Percentiles rank a stretch among this genome's conserved stretches.
Conservation (phyloP, 1,140 invertebrate genomes). For the Lethrus apterus region DNA sequence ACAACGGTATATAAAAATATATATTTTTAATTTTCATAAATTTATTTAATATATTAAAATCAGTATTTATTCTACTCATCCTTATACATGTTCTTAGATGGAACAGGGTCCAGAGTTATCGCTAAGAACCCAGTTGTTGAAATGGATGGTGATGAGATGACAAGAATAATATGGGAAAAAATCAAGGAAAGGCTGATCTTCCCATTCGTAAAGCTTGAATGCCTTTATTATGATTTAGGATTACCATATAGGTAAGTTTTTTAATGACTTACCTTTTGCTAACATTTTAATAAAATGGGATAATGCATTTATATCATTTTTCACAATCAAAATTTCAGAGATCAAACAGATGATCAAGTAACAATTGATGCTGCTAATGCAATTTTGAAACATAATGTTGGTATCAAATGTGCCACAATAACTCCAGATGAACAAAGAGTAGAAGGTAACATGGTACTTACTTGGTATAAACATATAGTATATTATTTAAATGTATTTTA, state of each 20-base stretch:
- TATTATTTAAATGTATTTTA: conserved; percentile 35
- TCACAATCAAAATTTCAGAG: conserved; percentile 43
- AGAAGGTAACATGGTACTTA: conserved; percentile 58
- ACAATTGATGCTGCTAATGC: conserved; percentile 82
- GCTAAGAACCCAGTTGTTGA: conserved; percentile 75
- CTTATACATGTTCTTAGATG: conserved; percentile 42
- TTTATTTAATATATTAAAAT: too few relatives aligned
- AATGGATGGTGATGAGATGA: conserved; percentile 92
- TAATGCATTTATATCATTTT: background rate
- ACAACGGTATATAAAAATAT: too few relatives aligned
- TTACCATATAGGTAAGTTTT: conserved; percentile 54
- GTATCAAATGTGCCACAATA: conserved; percentile 88
- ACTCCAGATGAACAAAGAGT: conserved; percentile 85
- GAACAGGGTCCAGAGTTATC: conserved; percentile 51
- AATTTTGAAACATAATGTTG: conserved; percentile 83
- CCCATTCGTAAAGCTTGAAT: conserved; percentile 80
- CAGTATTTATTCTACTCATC: background rate
- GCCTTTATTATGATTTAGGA: conserved; percentile 78
- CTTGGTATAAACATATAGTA: background rate
- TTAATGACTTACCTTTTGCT: background rate
- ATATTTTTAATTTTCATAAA: background rate
- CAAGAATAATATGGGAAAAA: conserved; percentile 80
- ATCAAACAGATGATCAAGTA: conserved; percentile 80
- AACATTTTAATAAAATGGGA: background rate
- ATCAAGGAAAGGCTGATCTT: conserved; percentile 84